Evolutionary conservation across 2,113 vertebrate genomes (phyloP).

Genomic region (Anolis carolinensis): DNA sequence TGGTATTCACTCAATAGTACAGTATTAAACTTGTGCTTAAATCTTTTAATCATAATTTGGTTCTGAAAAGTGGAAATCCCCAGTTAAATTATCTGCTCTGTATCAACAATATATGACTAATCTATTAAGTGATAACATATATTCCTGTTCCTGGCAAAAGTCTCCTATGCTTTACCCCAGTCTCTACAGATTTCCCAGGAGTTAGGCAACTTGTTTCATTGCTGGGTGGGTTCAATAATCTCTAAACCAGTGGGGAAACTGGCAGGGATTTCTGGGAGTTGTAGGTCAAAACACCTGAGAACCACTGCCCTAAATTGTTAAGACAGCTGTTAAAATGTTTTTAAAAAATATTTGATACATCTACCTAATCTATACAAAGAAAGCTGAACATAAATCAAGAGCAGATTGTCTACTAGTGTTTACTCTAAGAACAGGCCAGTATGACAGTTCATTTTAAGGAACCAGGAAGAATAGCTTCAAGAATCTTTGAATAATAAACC

Average conservation of each 20-base stretch:
- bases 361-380: slow-evolving; percentile 12
- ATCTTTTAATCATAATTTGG: slow-evolving; percentile 17
- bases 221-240: slow-evolving; percentile 13
- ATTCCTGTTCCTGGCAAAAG: slow-evolving; percentile 54
- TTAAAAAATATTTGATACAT: slow-evolving; percentile 5
- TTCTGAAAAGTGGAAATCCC: slow-evolving; percentile 45
- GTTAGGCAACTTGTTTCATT: neutral
- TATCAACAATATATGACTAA: slow-evolving; percentile 60
- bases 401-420: slow-evolving; percentile 3
- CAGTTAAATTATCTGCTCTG: slow-evolving; percentile 49
- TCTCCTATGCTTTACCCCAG: slow-evolving; percentile 25
- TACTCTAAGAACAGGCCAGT: slow-evolving; percentile 2
- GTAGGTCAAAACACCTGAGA: too few species aligned
- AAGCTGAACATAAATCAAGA: slow-evolving; percentile 41
- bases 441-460: slow-evolving; percentile 28
- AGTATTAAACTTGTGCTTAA: slow-evolving; percentile 24
- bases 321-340: neutral
- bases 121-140: slow-evolving; percentile 30
- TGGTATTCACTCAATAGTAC: neutral
- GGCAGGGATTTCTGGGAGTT: too few species aligned
- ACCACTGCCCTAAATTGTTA: too few species aligned
- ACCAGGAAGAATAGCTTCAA: neutral
- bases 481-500: neutral
- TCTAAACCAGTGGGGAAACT: too few species aligned
- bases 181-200: slow-evolving; percentile 27